A percentile compares a stretch with the other conserved stretches of the same genome.
Evolutionary conservation across 2,888 invertebrate species (phyloP).

Genomic region (Lycia hirtaria): DNA sequence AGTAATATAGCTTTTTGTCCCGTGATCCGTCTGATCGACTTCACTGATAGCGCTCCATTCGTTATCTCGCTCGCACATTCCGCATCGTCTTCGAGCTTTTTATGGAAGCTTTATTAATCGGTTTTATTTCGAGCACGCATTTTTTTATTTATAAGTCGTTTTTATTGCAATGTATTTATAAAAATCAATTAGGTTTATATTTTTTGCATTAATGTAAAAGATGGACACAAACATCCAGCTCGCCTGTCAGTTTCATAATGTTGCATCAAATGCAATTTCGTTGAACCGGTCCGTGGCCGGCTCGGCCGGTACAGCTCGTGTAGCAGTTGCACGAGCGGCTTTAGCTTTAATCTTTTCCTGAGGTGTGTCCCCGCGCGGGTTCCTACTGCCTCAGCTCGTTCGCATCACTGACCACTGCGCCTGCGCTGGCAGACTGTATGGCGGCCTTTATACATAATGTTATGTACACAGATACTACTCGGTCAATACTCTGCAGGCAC

Average conservation of each 20-base stretch:
- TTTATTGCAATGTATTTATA: background rate
- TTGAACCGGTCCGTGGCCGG: slow-evolving; percentile 10
- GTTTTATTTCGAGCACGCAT: background rate
- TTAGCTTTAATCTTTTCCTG: slow-evolving; percentile 18
- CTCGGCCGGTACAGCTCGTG: background rate
- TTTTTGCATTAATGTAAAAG: background rate
- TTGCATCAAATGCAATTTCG: slow-evolving; percentile 19
- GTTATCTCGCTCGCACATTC: background rate
- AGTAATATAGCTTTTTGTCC: too few relatives aligned
- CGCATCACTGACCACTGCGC: slow-evolving; percentile 4
- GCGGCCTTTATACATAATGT: background rate
- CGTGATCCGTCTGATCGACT: too few relatives aligned
- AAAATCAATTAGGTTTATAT: background rate
- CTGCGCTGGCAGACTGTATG: background rate
- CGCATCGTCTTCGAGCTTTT: background rate
- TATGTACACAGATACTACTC: background rate
- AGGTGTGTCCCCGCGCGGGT: slow-evolving; percentile 31
- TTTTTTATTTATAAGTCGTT: too few relatives aligned
- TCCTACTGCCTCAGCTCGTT: slow-evolving; percentile 37
- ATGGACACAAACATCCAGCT: background rate
- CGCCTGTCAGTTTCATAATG: background rate
- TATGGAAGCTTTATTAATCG: background rate
- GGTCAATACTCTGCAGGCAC: background rate
- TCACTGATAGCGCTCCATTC: slow-evolving; percentile 20
- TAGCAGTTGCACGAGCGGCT: background rate